Base-by-base conservation (phyloP, 2,888 invertebrate genomes). In the Heliothis peltigera region DNA sequence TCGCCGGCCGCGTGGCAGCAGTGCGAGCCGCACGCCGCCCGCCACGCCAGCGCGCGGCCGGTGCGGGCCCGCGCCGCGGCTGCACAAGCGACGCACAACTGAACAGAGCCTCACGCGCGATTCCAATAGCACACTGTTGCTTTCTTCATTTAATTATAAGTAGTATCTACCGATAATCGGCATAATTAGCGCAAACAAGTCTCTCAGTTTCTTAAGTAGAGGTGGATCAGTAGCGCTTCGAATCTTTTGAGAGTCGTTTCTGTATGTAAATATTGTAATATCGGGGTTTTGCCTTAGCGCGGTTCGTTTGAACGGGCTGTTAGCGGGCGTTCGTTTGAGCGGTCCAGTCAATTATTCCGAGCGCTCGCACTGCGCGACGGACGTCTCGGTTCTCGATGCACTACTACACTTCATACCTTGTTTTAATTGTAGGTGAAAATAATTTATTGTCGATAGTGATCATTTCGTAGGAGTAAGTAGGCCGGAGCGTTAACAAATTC, bases 391-490 rank as follows among this genome's bases (percentile, higher is more conserved):
- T 86, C 88, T 89, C 85, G 84, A 86, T 88, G 87, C 88, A 89
- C 87, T 82, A 89, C 87, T 88, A 91, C 92, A 92, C 91, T 92
- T 92, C 91, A 91, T 90, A 92, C 89, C 85, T 92, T 92, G 87
- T 89, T 92, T 93, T 93, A 92, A 94, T 91, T 91, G 89, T 94
- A 94, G 93, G 91, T 85, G 85, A 90, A 93, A 71, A 92, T 79
- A 93, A 94, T 94, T 94, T 94, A 95, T 94, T 94, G 86, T 92
- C 91, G 90, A 94, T 95, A 95, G 93, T 87, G 90, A 93, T 92
- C 93, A 94, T 94, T 95, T 93, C 81, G 93, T 95, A 94, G 93
- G 84, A 89, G 83, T 94, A 94, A 95, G 94, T 95, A 94, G 94
- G 92, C 92, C 91, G 91, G 91, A 92, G 89, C 88, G 93, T 87